A percentile compares a stretch with the other conserved stretches of the same genome.
Conservation (phyloP, 1,140 invertebrate species). For the Drosophila eugracilis region DNA sequence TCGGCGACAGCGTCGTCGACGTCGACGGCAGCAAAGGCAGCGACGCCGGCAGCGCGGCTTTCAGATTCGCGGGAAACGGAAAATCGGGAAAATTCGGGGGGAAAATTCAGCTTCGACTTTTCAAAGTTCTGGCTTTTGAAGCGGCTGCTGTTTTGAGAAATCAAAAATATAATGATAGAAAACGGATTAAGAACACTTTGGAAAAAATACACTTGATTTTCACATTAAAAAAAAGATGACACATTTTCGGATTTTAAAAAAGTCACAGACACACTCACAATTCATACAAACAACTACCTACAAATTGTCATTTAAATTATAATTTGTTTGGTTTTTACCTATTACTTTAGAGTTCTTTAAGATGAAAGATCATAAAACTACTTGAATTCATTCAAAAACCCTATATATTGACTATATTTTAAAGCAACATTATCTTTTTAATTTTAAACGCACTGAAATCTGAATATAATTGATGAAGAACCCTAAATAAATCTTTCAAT, state of each 20-base stretch:
- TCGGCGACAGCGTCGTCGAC: conserved; percentile 41
- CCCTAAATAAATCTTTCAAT: too few species aligned
- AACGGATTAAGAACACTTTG: neutral
- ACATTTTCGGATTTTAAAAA: neutral
- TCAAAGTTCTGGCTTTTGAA: conserved; percentile 34
- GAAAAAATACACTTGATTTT: neutral
- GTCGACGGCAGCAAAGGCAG: conserved; percentile 19
- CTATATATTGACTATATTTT: too few species aligned
- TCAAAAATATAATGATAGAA: neutral
- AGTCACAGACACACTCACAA: neutral
- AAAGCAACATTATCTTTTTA: too few species aligned
- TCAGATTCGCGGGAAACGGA: conserved; percentile 31
- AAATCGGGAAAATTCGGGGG: conserved; percentile 24
- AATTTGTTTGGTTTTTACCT: neutral
- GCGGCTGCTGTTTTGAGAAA: conserved; percentile 26
- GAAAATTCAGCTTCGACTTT: conserved; percentile 35
- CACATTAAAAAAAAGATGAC: neutral
- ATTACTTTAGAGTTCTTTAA: too few species aligned
- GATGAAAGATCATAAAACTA: too few species aligned
- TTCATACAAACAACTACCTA: neutral
- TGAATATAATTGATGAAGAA: too few species aligned
- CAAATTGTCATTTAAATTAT: neutral
- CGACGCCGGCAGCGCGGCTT: conserved; percentile 35
- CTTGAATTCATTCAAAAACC: too few species aligned
- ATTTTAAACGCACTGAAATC: too few species aligned